Percentiles rank a stretch among this genome's conserved stretches.
Evolutionary conservation across 2,113 vertebrate genomes (phyloP).

Genomic region (Montifringilla adamsi): DNA sequence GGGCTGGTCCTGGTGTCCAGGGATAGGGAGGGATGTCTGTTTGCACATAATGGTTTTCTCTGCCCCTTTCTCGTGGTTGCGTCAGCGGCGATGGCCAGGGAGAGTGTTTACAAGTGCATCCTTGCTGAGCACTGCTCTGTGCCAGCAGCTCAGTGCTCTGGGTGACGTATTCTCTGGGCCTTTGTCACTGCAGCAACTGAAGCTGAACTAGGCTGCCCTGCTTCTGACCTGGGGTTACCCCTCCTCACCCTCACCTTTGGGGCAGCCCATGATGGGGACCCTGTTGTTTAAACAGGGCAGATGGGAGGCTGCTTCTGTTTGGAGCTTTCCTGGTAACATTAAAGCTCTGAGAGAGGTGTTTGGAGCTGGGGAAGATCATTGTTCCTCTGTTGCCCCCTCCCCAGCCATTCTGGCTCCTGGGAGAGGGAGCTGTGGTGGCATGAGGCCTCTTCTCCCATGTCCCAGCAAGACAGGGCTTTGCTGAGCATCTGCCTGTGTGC

Average conservation of each 20-base stretch:
- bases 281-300: background rate
- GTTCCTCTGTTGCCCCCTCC: background rate
- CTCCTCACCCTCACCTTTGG: background rate
- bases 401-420: background rate
- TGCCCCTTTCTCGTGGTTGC: background rate
- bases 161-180: background rate
- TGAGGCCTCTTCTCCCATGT: background rate
- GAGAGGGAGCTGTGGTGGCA: background rate
- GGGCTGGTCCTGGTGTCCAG: background rate
- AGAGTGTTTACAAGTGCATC: background rate
- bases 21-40: constrained; percentile 30
- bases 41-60: background rate
- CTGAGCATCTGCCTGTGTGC: background rate
- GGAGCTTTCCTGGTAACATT: background rate
- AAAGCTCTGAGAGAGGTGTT: background rate
- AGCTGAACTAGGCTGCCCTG: background rate
- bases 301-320: background rate
- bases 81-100: background rate
- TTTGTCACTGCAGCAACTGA: background rate
- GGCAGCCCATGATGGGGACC: background rate
- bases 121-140: background rate
- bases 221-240: background rate
- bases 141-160: background rate
- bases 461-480: background rate
- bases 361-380: accelerated